Evolutionary conservation across 92 coral and sea anemone species (phyloP).

Genomic region (Phymanthus crucifer): DNA sequence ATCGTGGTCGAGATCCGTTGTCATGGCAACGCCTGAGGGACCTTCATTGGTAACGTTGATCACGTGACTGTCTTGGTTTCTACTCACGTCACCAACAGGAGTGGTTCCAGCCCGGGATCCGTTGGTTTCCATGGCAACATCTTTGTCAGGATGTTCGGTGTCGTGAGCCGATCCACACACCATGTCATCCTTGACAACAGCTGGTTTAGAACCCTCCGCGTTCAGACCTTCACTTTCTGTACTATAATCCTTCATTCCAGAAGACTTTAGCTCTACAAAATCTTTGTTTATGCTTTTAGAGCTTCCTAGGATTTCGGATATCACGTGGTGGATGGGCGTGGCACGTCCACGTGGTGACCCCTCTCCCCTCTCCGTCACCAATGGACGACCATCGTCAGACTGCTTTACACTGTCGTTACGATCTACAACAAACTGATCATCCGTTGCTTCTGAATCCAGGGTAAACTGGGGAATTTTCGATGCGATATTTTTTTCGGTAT

Average conservation of each 20-base stretch:
- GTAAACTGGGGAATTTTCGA: not conserved
- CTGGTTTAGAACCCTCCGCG: not conserved
- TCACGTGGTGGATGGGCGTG: conserved; percentile 5
- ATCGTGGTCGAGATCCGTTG: not conserved
- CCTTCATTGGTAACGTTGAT: not conserved
- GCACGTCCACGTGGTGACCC: not conserved
- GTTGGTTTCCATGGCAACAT: not conserved
- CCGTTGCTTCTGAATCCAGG: not conserved
- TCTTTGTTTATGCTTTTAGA: not conserved
- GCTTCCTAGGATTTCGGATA: not conserved
- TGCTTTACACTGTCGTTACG: not conserved
- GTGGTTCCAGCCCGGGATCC: too few species aligned
- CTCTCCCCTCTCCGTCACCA: too few species aligned
- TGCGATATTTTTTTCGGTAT: not conserved
- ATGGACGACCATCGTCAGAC: not conserved
- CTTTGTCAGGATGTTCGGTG: not conserved
- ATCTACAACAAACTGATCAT: not conserved
- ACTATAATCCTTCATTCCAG: not conserved
- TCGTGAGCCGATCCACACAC: not conserved
- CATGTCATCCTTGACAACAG: not conserved
- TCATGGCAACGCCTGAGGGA: not conserved
- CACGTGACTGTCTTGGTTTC: too few species aligned
- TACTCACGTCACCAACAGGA: too few species aligned
- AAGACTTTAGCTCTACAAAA: not conserved
- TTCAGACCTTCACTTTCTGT: not conserved